Conservation (phyloP, 1,140 invertebrate species). For the roundworm (Caenorhabditis elegans) region DNA sequence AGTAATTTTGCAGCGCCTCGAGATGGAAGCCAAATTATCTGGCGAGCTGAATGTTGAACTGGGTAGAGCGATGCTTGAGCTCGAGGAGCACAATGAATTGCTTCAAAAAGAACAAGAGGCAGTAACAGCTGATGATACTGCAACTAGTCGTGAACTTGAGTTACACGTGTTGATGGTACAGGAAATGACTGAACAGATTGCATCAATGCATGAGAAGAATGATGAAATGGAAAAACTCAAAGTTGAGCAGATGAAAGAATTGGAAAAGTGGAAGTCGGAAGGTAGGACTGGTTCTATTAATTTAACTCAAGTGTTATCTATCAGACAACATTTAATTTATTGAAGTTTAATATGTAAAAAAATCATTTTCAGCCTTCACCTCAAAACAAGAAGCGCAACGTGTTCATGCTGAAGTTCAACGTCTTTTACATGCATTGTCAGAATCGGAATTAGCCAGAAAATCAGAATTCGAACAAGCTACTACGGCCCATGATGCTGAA, state of each 20-base stretch:
- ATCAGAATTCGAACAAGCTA: background rate
- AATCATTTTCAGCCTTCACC: background rate
- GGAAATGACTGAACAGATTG: background rate
- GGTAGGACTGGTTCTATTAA: too few relatives aligned
- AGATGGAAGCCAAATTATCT: slow-evolving; percentile 25
- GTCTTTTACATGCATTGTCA: background rate
- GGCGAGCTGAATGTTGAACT: slow-evolving; percentile 39
- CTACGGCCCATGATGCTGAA: background rate
- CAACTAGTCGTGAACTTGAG: background rate
- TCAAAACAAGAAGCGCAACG: background rate
- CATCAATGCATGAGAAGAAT: background rate
- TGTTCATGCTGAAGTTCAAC: background rate
- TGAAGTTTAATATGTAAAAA: background rate
- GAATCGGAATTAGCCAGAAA: background rate
- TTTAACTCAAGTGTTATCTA: too few relatives aligned
- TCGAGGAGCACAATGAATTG: slow-evolving; percentile 19
- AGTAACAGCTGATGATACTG: background rate
- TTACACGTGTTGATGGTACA: background rate
- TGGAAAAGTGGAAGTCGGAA: background rate
- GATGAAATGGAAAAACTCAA: background rate
- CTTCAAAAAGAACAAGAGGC: background rate
- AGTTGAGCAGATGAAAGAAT: background rate
- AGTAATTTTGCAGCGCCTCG: slow-evolving; percentile 6
- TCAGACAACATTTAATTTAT: too few relatives aligned
- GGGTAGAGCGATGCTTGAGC: background rate